Conservation (phyloP, 2,113 vertebrate genomes). For the Tenebrosternarchus preto region DNA sequence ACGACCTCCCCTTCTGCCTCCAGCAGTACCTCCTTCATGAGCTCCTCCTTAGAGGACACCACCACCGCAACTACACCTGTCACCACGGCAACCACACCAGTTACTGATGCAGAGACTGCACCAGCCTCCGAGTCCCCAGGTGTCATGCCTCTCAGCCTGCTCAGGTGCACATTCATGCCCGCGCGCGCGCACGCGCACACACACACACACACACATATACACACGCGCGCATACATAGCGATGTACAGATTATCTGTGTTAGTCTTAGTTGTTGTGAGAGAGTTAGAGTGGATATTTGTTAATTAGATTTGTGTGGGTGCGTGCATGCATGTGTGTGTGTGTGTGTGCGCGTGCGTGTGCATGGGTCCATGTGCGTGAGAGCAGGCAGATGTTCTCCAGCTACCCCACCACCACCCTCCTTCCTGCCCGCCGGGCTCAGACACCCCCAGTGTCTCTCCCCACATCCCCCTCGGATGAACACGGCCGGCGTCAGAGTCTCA, state of each 20-base stretch:
- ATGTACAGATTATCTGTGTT: no score
- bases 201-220: neutral
- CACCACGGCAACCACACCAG: constrained; percentile 93
- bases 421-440: constrained; percentile 91
- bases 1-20: constrained; percentile 97
- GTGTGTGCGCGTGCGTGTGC: neutral
- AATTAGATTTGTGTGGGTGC: neutral
- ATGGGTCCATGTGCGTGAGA: constrained; percentile 48
- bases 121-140: constrained; percentile 94
- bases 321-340: neutral
- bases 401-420: constrained; percentile 92
- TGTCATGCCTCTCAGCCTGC: constrained; percentile 96
- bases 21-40: constrained; percentile 98
- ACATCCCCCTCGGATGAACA: constrained; percentile 95
- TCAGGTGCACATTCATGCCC: constrained; percentile 85
- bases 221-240: neutral
- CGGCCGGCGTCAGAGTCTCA: constrained; percentile 91
- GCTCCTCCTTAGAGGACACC: constrained; percentile 95
- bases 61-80: constrained; percentile 83
- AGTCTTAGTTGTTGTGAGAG: neutral
- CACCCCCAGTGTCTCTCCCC: constrained; percentile 92
- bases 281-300: neutral
- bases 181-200: neutral
- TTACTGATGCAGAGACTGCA: constrained; percentile 94
- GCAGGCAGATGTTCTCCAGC: constrained; percentile 99